Base-by-base conservation (phyloP, 2,113 vertebrate genomes). In the Periophthalmus modestus region DNA sequence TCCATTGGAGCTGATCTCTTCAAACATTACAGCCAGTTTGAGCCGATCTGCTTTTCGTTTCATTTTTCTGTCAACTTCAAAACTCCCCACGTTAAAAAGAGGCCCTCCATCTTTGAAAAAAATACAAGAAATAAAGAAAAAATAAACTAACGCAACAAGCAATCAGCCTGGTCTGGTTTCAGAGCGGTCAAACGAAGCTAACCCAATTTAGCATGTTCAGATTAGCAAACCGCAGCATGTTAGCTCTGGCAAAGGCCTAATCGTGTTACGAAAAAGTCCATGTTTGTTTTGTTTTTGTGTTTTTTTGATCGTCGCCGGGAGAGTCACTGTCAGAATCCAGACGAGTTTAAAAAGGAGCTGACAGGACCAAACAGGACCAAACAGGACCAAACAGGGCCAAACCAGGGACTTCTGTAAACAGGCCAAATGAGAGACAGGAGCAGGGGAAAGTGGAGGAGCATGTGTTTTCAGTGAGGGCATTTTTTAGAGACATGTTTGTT, bases 131-230 rank as follows among this genome's bases (percentile, higher is more conserved):
- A 82, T 57, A 82, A 81, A 78, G n/a, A n/a, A 1, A 9, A 19
- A n/a, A 9, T 55, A 77, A 85, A 74, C 36, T 69, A 70, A 85
- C 85, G 66, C 87, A 78, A 87, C 84, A 82, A 73, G 78, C 83
- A 86, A 88, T 89, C 89, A 88, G 87, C 79, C 39, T 34, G 73
- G 82, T 87, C 84, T 85, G 18, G 9, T 88, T 82, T 74, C 77
- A 57, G 28, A 28, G 28, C 28, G 28, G 28, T 28, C 28, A 3
- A 28, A 28, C 79, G 43, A 47, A 74, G 77, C 75, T n/a, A 66
- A 52, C 71, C 75, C 50, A 36, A 72, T 85, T 86, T 68, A 81
- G 84, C 28, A 83, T 85, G 76, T 71, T 23, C 68, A 62, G 81
- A 90, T 86, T 84, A 68, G 77, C 79, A 69, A 43, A 69, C 61